Conservation (phyloP, 1,140 invertebrate genomes). For the Cydia amplana region DNA sequence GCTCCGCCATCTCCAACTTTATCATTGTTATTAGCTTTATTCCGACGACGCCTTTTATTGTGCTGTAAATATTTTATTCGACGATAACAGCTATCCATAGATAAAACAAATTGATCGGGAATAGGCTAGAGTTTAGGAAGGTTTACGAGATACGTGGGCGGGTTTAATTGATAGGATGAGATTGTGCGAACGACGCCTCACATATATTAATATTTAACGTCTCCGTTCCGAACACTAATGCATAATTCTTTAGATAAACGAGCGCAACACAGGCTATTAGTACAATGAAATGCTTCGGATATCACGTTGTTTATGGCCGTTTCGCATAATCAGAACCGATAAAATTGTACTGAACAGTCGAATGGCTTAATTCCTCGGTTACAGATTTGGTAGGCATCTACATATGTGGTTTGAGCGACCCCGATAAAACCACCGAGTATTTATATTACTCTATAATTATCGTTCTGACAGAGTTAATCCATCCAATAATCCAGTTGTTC, state of each 20-base stretch:
- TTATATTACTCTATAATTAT: too few relatives aligned
- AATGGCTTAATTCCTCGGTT: constrained; percentile 15
- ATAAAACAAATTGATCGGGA: constrained; percentile 75
- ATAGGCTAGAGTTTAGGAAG: constrained; percentile 52
- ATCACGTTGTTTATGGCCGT: constrained; percentile 5
- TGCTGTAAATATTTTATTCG: constrained; percentile 75
- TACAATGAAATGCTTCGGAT: constrained; percentile 38
- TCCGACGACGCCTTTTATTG: constrained; percentile 68
- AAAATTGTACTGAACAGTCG: background rate
- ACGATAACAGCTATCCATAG: constrained; percentile 64
- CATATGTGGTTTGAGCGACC: background rate
- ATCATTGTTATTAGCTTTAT: constrained; percentile 70
- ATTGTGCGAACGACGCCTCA: constrained; percentile 59
- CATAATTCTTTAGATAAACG: constrained; percentile 60
- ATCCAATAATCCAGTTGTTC: too few relatives aligned
- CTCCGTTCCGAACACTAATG: constrained; percentile 50
- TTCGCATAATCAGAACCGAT: constrained; percentile 25
- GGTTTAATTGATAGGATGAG: constrained; percentile 68
- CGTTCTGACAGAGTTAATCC: too few relatives aligned
- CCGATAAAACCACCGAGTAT: too few relatives aligned
- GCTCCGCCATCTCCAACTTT: constrained; percentile 48
- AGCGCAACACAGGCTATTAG: constrained; percentile 41
- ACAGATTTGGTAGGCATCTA: background rate
- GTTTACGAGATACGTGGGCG: constrained; percentile 65
- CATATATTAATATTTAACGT: constrained; percentile 67